Evolutionary conservation across 2,888 invertebrate genomes (phyloP).

Genomic region (Gastracanthus pulcherrimus): DNA sequence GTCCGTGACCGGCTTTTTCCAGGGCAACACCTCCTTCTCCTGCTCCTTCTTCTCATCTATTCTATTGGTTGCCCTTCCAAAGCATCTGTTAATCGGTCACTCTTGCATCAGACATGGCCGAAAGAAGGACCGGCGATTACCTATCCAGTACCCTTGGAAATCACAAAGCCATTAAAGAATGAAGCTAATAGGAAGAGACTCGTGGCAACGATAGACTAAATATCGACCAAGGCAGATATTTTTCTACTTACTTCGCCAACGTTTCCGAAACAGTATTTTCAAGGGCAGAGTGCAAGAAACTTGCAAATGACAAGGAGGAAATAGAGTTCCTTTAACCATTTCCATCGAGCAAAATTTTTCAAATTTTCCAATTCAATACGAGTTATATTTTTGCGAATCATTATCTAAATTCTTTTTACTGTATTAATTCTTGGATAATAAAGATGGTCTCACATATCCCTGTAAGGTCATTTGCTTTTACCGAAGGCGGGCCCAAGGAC

Average conservation of each 20-base stretch:
- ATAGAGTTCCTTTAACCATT: too few species aligned
- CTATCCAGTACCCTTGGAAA: not conserved
- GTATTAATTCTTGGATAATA: not conserved
- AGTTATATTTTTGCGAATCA: not conserved
- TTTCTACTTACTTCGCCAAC: not conserved
- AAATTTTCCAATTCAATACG: not conserved
- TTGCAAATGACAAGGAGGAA: too few species aligned
- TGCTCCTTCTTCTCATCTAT: not conserved
- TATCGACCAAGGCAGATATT: too few species aligned
- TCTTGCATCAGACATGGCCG: not conserved
- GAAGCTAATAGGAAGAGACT: not conserved
- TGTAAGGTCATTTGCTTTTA: constrained; percentile 3
- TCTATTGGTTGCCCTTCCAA: not conserved
- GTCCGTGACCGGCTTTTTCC: constrained; percentile 54
- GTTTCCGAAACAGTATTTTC: too few species aligned
- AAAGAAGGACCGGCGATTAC: not conserved
- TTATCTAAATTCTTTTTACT: too few species aligned
- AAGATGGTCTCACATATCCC: not conserved
- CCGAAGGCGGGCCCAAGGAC: not conserved
- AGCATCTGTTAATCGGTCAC: not conserved
- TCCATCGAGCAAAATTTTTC: too few species aligned
- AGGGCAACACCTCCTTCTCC: constrained; percentile 28
- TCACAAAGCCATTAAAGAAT: not conserved
- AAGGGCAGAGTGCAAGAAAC: not conserved
- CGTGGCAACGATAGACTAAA: not conserved